These are phyloP conservation scores for Lycaon pictus DNA, from an alignment of 2,113 vertebrate genomes.

Conservation along the genomic window DNA sequence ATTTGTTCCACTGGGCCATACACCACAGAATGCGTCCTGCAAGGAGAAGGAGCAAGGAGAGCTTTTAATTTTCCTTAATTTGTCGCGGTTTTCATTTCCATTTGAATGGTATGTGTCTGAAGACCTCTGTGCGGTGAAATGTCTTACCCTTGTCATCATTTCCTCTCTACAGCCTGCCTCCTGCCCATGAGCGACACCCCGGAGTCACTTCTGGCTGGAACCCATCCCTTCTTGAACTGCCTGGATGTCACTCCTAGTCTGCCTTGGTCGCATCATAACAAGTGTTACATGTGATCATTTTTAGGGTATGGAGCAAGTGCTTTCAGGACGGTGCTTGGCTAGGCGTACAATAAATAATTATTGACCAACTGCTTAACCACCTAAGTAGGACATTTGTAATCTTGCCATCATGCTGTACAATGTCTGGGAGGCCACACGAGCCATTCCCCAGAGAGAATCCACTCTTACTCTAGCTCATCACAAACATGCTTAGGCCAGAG, in stretches of 20 bases:
- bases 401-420: not conserved
- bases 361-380: slow-evolving; percentile 52
- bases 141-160: slow-evolving; percentile 56
- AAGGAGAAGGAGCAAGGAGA: not conserved
- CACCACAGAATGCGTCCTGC: not conserved
- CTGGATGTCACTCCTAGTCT: not conserved
- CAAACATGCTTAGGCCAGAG: not conserved
- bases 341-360: slow-evolving; percentile 54
- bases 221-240: not conserved
- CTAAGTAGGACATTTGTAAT: slow-evolving; percentile 65
- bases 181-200: not conserved
- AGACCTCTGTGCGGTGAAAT: slow-evolving; percentile 22
- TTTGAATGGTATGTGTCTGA: slow-evolving; percentile 80
- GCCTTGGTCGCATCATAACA: not conserved
- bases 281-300: not conserved
- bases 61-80: slow-evolving; percentile 82
- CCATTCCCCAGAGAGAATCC: not conserved
- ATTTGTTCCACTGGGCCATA: slow-evolving; percentile 47
- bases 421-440: not conserved
- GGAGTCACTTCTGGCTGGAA: not conserved
- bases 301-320: not conserved
- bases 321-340: slow-evolving; percentile 52
- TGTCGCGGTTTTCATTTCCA: slow-evolving; percentile 81
- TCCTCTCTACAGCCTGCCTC: slow-evolving; percentile 56
- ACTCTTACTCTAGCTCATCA: not conserved